Evolutionary conservation across 2,888 invertebrate species (phyloP), one percentile per base, ranked within the genome.

Genomic region (Troglohyphantes excavatus): DNA sequence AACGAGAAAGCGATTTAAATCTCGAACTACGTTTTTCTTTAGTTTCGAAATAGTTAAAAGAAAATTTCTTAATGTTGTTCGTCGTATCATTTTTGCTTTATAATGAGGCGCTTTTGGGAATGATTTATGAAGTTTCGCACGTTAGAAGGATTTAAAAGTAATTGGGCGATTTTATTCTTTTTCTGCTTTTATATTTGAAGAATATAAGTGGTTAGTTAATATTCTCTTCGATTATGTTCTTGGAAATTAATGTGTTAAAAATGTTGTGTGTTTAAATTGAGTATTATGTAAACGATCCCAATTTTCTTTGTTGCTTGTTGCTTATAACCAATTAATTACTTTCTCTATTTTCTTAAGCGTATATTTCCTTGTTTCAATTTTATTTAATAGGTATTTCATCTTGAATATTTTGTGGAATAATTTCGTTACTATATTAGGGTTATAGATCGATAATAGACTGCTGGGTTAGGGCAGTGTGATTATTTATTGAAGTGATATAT

Each of bases 1-100:
- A 86, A 70, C 78, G 43, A 11, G 1, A 53, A 46, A 63, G 72
- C 11, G 23, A 73, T 73, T 73, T 72, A 82, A 72, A 70, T 81
- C 68, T 29, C 2, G 82, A 26, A 13, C 11, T n/a, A n/a, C 33
- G 13, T 67, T 81, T 81, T 68, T 59, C 13, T 39, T 53, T 29
- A 27, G 65, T 67, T 79, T 59, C 53, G 26, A 67, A 43, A 29
- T 53, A n/a, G 27, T 68, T 29, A 21, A 17, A 19, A 33, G 11
- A 75, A 33, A 59, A 75, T 75, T 26, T 7, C 21, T 11, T 73
- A 27, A 53, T 27, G 72, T 75, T 75, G 17, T 26, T 73, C 53
- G 46, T 53, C 53, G n/a, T 17, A 26, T 73, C n/a, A 2, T n/a
- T 26, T 61, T 73, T 46, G 27, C 26, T 46, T 72, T 43, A 17